A percentile compares a stretch with the other conserved stretches of the same genome.
Conservation (phyloP, 2,113 vertebrate species). For the Helogale parvula region DNA sequence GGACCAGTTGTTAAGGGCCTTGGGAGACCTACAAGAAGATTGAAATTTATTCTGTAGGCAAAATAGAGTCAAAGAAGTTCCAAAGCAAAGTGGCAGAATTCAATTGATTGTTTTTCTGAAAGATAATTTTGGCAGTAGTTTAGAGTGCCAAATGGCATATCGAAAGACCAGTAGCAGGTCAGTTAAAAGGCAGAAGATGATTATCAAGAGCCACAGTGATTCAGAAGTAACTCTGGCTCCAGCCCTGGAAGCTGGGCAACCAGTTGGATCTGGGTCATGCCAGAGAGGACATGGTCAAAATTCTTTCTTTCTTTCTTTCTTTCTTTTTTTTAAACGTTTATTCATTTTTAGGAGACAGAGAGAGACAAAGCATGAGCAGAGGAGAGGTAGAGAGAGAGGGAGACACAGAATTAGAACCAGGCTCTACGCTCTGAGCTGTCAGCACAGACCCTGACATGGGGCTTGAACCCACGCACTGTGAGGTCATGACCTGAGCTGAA, state of each 20-base stretch:
- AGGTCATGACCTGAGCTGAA: no score
- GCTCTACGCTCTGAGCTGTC: no score
- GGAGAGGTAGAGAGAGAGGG: no score
- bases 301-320: neutral
- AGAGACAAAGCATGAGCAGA: no score
- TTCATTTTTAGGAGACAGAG: no score
- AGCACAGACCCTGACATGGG: no score
- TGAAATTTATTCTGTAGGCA: neutral
- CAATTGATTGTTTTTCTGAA: neutral
- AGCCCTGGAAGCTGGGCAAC: neutral
- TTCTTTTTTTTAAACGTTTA: no score
- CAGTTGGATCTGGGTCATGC: no score
- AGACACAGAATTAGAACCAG: no score
- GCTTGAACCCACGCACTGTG: no score
- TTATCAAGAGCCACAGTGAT: neutral
- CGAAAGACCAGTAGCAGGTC: neutral
- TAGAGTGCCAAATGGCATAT: neutral
- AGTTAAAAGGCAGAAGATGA: neutral
- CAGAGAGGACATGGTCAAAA: neutral
- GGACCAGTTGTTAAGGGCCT: neutral
- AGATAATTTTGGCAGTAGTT: neutral
- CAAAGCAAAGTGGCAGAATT: constrained; percentile 20
- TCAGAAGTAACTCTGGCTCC: neutral
- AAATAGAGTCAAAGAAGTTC: constrained; percentile 7
- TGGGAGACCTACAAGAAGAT: neutral